Conservation (phyloP, 2,113 vertebrate species). For the Cavia porcellus region DNA sequence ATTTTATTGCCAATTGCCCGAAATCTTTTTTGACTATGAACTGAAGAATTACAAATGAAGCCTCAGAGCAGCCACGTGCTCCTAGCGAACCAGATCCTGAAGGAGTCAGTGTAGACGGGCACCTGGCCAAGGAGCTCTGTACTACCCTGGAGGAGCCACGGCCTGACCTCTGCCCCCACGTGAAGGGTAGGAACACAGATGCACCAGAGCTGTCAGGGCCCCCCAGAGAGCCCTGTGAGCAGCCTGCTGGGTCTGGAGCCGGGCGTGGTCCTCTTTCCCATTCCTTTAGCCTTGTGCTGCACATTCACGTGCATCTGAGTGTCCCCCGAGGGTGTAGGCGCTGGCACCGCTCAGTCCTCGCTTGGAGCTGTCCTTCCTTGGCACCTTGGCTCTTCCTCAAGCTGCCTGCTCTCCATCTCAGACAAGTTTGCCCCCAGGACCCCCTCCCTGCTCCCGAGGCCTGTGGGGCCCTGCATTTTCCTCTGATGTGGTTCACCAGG, state of each 20-base stretch:
- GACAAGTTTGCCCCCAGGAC: neutral
- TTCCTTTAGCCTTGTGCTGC: rapidly evolving
- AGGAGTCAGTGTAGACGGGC: neutral
- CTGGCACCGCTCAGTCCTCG: neutral
- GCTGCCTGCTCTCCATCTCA: rapidly evolving
- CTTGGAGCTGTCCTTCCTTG: neutral
- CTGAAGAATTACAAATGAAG: neutral
- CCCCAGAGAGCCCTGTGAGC: neutral
- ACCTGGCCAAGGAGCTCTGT: neutral
- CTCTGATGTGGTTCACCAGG: rapidly evolving
- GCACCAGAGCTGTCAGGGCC: neutral
- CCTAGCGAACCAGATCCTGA: neutral
- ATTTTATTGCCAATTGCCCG: neutral
- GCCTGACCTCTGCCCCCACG: neutral
- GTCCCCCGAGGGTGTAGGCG: neutral
- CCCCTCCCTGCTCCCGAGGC: rapidly evolving
- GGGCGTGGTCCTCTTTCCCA: rapidly evolving
- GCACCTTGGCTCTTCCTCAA: rapidly evolving
- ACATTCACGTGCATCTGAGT: rapidly evolving
- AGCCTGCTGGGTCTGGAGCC: neutral
- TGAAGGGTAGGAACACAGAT: rapidly evolving
- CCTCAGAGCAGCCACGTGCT: neutral
- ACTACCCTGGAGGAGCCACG: neutral
- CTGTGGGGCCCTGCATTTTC: no score
- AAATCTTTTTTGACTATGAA: neutral